A percentile compares a stretch with the other conserved stretches of the same genome.
Conservation (phyloP, 2,113 vertebrate genomes). For the Jacana jacana region DNA sequence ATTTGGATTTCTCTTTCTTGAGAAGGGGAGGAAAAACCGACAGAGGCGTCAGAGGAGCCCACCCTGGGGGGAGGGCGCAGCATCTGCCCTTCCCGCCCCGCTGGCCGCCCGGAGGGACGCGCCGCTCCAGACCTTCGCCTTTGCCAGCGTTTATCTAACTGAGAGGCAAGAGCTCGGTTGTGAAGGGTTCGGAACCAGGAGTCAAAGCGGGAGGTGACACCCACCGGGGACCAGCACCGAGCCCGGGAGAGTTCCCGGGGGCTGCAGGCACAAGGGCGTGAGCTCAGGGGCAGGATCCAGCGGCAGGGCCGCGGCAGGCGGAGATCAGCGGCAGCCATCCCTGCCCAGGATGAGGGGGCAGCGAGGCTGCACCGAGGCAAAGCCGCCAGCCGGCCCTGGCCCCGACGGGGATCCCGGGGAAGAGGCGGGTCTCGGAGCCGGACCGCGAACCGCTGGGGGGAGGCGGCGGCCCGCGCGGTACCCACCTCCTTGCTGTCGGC, state of each 20-base stretch:
- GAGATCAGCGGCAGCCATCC: fast-evolving
- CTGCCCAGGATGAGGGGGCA: too few relatives aligned
- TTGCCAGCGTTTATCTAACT: neutral
- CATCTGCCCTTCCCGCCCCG: neutral
- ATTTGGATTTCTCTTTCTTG: slow-evolving; percentile 92
- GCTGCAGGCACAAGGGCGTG: fast-evolving
- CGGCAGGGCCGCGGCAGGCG: fast-evolving
- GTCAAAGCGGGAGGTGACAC: fast-evolving
- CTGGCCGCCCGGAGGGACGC: neutral
- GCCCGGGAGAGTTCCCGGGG: fast-evolving
- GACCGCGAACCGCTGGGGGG: neutral
- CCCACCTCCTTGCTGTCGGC: slow-evolving; percentile 93
- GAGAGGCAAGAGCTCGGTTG: neutral
- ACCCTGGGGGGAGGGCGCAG: neutral
- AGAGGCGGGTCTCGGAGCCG: neutral
- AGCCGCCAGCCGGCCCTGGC: neutral
- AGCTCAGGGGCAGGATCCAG: fast-evolving
- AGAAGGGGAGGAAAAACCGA: neutral
- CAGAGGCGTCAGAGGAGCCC: neutral
- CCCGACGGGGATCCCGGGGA: neutral
- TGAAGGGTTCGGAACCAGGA: neutral
- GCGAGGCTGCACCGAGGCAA: neutral
- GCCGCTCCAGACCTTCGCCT: neutral
- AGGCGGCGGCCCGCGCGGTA: neutral
- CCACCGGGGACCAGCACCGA: fast-evolving